Conservation (phyloP, 1,140 invertebrate species). For the Ostrea denselamellosa region DNA sequence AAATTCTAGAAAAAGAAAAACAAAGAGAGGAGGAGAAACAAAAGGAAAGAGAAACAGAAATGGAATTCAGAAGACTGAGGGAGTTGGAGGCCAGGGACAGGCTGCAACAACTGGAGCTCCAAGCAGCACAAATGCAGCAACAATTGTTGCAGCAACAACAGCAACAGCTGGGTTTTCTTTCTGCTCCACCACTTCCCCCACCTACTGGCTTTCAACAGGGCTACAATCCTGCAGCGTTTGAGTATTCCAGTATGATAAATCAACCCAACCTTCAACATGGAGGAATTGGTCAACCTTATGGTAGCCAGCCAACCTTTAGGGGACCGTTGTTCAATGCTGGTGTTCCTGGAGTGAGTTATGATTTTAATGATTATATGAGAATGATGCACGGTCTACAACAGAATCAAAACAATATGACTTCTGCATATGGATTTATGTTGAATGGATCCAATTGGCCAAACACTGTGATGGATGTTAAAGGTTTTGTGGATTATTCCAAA, state of each 20-base stretch:
- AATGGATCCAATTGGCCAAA: conserved; percentile 45
- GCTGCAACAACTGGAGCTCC: conserved; percentile 65
- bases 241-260: conserved; percentile 45
- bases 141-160: conserved; percentile 49
- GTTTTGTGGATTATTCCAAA: conserved; percentile 39
- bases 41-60: conserved; percentile 65
- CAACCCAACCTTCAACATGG: conserved; percentile 39
- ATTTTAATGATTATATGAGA: conserved; percentile 68
- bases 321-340: conserved; percentile 50
- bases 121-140: conserved; percentile 57
- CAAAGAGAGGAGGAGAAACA: conserved; percentile 64
- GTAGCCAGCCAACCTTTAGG: conserved; percentile 24
- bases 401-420: conserved; percentile 44
- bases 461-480: conserved; percentile 35
- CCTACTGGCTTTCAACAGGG: conserved; percentile 55
- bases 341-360: conserved; percentile 61
- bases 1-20: conserved; percentile 62
- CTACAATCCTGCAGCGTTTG: conserved; percentile 50
- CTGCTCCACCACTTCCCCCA: conserved; percentile 57
- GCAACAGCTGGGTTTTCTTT: conserved; percentile 48
- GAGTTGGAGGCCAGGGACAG: conserved; percentile 66
- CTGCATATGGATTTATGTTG: conserved; percentile 62
- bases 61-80: conserved; percentile 61
- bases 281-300: conserved; percentile 19
- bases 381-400: conserved; percentile 64